Evolutionary conservation across 1,140 invertebrate species (phyloP), one percentile per base, ranked within the genome.

Genomic region (Adoxophyes honmai): DNA sequence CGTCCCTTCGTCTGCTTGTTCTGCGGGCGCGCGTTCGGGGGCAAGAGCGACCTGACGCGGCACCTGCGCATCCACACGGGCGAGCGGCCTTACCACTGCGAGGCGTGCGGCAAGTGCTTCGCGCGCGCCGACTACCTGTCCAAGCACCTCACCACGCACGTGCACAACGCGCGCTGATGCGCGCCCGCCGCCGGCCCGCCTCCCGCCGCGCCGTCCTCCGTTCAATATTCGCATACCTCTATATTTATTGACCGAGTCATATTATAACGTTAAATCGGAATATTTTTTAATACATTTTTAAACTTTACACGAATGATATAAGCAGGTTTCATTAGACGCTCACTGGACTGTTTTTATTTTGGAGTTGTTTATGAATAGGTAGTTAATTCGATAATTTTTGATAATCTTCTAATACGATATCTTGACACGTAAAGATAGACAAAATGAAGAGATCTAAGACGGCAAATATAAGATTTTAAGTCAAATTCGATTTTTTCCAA

Each of bases 51-150:
- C 73, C 88, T 97, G 53, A 96, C 95, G 0, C 93, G 96, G 6
- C 96, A 97, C 75, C 88, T 96, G 33, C 91, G 95, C 52, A 96
- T 96, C 52, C 95, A 97, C 81, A 97, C 95, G 0, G 96, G 95
- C 16, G 94, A 96, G 79, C 91, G 95, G 69, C 96, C 94, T 39
- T 98, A 94, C 82, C 96, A 96, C 74, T 97, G 96, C 86, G 95
- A 97, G 82, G 95, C 95, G 80, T 97, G 96, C 86, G 95, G 95
- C 63, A 97, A 97, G 79, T 96, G 95, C 78, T 97, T 97, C 88
- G 96, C 95, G 7, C 88, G 96, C 6, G 96, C 95, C 21, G 96
- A 97, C 76, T 97, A 97, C 71, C 91, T 97, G n/a, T 96, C 95
- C 60, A 97, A 97, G 86, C 96, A 97, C 82, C 91, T 97, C 57